A percentile compares a stretch with the other conserved stretches of the same genome.
phyloP scores from a whole-genome alignment of 2,888 invertebrate genomes.

The Pammene fasciana region DNA sequence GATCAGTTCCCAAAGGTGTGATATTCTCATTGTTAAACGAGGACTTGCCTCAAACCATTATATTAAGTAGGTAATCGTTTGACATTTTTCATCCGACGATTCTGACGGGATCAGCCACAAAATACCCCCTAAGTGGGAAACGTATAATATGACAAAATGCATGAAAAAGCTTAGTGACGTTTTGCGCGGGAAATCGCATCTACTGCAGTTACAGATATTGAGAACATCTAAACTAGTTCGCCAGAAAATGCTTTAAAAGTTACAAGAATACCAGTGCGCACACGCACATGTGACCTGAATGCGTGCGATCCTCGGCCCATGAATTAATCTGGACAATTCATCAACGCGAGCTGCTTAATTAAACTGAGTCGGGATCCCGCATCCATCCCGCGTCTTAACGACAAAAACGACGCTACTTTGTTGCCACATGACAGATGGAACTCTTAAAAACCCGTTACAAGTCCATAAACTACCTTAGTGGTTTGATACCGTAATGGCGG shows the following conservation, averaged over 20 bases:
- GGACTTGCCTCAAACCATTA: background rate
- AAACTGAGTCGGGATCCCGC: constrained; percentile 49
- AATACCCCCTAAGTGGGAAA: no score
- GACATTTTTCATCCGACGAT: no score
- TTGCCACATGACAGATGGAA: constrained; percentile 41
- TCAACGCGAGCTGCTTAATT: constrained; percentile 66
- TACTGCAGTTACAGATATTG: background rate
- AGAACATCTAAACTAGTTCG: background rate
- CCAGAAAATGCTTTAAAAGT: background rate
- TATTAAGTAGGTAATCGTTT: background rate
- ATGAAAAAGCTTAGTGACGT: no score
- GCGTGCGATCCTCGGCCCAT: constrained; percentile 67
- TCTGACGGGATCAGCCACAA: no score
- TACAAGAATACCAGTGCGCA: constrained; percentile 41
- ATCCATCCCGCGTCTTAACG: constrained; percentile 41
- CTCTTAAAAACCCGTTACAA: constrained; percentile 44
- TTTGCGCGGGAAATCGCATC: background rate
- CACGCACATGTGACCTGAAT: constrained; percentile 75
- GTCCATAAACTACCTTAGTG: constrained; percentile 41
- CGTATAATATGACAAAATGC: no score
- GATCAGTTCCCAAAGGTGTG: constrained; percentile 39
- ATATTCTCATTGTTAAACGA: background rate
- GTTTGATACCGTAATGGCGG: background rate
- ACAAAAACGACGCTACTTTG: constrained; percentile 35
- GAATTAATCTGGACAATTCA: constrained; percentile 74